Evolutionary conservation across 2,888 invertebrate species (phyloP).

Genomic region (Ecliptopera silaceata): DNA sequence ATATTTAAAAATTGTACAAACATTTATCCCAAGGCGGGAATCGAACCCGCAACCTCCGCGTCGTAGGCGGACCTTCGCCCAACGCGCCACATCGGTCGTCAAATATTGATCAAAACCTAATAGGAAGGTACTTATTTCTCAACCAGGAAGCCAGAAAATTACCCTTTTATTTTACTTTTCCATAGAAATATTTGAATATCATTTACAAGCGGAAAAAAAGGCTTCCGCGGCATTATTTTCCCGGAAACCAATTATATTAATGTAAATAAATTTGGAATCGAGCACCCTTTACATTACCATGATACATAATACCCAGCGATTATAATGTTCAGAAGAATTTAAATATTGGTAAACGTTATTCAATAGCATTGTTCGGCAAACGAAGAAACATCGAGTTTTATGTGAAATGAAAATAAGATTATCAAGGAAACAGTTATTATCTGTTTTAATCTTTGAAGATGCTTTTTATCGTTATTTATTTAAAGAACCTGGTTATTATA

Average conservation of each 20-base stretch:
- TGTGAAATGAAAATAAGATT: neutral
- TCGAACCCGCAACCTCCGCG: too few species aligned
- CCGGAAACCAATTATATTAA: constrained; percentile 11
- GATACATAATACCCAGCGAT: neutral
- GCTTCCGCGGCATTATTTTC: neutral
- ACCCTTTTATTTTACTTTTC: neutral
- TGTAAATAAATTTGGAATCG: constrained; percentile 14
- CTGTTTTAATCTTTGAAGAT: too few species aligned
- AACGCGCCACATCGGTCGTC: too few species aligned
- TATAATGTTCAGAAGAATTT: constrained; percentile 1
- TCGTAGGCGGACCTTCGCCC: too few species aligned
- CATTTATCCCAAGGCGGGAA: too few species aligned
- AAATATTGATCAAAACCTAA: too few species aligned
- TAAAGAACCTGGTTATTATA: too few species aligned
- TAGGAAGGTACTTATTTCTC: neutral
- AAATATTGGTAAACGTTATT: constrained; percentile 14
- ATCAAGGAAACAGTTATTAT: too few species aligned
- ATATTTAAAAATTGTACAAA: too few species aligned
- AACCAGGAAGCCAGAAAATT: constrained; percentile 2
- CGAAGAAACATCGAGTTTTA: constrained; percentile 12
- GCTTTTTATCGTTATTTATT: too few species aligned
- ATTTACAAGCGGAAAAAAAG: constrained; percentile 1
- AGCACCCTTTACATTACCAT: constrained; percentile 1
- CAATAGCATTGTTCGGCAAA: constrained; percentile 12
- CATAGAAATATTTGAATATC: constrained; percentile 1